These are phyloP conservation scores for Melanaphis sacchari DNA, from an alignment of 1,140 invertebrate genomes.

Conservation along the genomic window DNA sequence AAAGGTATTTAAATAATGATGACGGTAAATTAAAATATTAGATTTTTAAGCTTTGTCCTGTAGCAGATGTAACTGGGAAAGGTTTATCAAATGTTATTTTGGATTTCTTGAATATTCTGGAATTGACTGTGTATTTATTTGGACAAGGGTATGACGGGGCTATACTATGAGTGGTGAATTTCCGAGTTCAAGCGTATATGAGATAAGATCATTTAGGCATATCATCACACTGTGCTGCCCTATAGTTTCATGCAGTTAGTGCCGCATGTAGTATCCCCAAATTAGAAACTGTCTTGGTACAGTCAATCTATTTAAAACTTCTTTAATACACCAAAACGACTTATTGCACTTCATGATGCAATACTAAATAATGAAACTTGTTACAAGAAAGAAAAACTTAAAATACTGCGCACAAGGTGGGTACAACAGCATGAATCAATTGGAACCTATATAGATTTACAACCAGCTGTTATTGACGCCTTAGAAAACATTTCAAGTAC, in stretches of 20 bases:
- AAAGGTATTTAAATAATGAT: not conserved
- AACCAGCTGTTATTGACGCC: too few relatives aligned
- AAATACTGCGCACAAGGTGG: too few relatives aligned
- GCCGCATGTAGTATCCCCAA: not conserved
- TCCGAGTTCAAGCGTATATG: not conserved
- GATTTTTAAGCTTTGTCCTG: not conserved
- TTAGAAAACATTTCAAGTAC: not conserved
- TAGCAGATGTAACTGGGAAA: not conserved
- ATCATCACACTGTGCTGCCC: not conserved
- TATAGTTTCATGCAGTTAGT: not conserved
- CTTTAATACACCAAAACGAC: not conserved
- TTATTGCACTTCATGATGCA: not conserved
- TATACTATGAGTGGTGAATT: not conserved
- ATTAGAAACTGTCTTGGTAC: not conserved
- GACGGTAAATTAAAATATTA: not conserved
- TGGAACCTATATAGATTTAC: too few relatives aligned
- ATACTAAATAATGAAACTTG: not conserved
- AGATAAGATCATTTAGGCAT: not conserved
- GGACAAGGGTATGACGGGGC: too few relatives aligned
- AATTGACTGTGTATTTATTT: too few relatives aligned
- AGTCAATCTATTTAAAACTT: constrained; percentile 6
- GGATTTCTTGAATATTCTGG: too few relatives aligned
- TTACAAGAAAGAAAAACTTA: not conserved
- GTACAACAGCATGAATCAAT: too few relatives aligned
- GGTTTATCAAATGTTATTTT: not conserved